These are phyloP conservation scores for Hoplodrina blanda DNA, from an alignment of 2,888 invertebrate genomes.

Conservation along the genomic window DNA sequence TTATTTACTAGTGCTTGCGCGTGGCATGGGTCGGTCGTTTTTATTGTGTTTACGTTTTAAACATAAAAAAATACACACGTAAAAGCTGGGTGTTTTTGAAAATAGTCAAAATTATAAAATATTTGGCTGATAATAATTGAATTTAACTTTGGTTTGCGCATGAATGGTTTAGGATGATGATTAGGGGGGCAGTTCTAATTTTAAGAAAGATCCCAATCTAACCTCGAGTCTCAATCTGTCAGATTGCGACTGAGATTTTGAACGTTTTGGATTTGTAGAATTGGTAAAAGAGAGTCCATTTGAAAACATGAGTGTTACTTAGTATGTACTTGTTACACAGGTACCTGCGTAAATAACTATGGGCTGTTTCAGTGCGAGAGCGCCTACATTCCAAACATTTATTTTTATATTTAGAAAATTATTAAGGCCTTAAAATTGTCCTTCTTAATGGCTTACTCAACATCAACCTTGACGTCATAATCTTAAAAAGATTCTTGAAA, in stretches of 20 bases:
- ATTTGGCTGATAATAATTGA: neutral
- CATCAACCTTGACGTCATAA: neutral
- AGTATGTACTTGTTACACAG: neutral
- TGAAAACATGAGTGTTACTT: neutral
- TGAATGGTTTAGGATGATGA: neutral
- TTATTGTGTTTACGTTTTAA: conserved; percentile 33
- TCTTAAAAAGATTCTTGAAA: neutral
- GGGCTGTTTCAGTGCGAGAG: neutral
- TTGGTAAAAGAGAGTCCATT: too few species aligned
- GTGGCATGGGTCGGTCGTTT: conserved; percentile 27
- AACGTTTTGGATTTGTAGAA: too few species aligned
- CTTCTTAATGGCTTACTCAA: neutral
- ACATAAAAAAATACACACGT: neutral
- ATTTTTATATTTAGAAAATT: neutral
- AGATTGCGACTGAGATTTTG: too few species aligned
- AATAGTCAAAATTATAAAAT: neutral
- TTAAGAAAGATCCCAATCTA: too few species aligned
- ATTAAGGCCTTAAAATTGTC: neutral
- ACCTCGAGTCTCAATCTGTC: too few species aligned
- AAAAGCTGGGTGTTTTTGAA: neutral
- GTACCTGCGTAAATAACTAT: neutral
- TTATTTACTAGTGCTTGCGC: conserved; percentile 57
- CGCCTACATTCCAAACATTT: neutral
- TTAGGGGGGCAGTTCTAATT: too few species aligned
- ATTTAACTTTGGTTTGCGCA: neutral